Base-by-base conservation (phyloP, 2,797 vertebrate species). In the Mus caroli region DNA sequence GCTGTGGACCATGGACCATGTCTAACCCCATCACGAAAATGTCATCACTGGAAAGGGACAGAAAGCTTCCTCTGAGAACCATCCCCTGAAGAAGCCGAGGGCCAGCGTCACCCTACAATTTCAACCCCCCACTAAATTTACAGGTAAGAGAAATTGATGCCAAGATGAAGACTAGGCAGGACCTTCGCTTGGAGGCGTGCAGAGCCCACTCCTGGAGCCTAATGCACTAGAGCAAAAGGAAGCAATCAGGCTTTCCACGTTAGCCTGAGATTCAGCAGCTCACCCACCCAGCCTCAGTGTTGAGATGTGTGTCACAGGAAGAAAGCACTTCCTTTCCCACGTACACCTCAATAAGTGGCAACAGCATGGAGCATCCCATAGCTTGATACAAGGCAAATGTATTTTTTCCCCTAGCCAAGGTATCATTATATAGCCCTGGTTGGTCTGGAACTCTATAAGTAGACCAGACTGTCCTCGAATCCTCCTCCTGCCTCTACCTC, bases 11-110 rank as follows among this genome's bases (percentile, higher is more conserved):
- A 26, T 37, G 78, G 78, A 62, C 3, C 28, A 26, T 58, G 20
- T 46, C 83, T 4, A 4, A 75, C 52, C 58, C 79, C 58, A 90
- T 54, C 20, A 3, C 28, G 83, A 58, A 91, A 93, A 34, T 46
- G 79, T 50, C 50, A 54, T 31, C 79, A 71, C 54, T 62, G 26
- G 82, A 7, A 31, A 26, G 82, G 8, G 14, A 15, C 12, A 22
- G 85, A 69, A 80, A 76, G 67, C 34, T 64, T 79, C 71, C 84
- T 79, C 78, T 96, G 83, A 46, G 79, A 91, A 22, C 40, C 67
- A 75, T 77, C 64, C 71, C 85, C 54, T 67, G 26, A 85, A 80
- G 69, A 73, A 78, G 28, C 54, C 46, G 54, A 12, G 24, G 50
- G 13, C 52, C 69, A 60, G 0, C 14, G 28, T 22, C 60, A 56